A percentile compares a stretch with the other conserved stretches of the same genome.
Evolutionary conservation across 2,888 invertebrate species (phyloP).

Genomic region (Drosophila subquinaria): DNA sequence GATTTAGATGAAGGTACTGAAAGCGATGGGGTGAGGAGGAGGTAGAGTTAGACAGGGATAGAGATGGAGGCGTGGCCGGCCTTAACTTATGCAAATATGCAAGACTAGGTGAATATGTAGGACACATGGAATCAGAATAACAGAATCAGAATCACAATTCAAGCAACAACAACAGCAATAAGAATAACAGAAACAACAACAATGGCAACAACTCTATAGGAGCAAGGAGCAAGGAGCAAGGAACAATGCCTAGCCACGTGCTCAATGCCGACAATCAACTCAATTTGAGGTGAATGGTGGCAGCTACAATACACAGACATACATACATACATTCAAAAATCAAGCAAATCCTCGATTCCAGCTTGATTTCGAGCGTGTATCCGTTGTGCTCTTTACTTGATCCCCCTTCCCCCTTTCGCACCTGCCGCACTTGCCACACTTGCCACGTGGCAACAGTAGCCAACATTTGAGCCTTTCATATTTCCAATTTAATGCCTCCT

Average conservation of each 20-base stretch:
- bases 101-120: slow-evolving; percentile 38
- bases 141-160: slow-evolving; percentile 42
- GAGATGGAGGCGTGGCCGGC: slow-evolving; percentile 24
- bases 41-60: not conserved
- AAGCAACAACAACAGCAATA: slow-evolving; percentile 18
- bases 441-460: slow-evolving; percentile 61
- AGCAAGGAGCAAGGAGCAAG: slow-evolving; percentile 42
- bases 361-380: slow-evolving; percentile 21
- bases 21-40: not conserved
- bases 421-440: not conserved
- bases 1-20: slow-evolving; percentile 1
- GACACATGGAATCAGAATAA: slow-evolving; percentile 47
- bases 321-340: slow-evolving; percentile 47
- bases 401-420: not conserved
- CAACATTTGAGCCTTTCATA: slow-evolving; percentile 49
- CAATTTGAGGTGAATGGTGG: slow-evolving; percentile 58
- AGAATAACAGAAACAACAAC: not conserved
- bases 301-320: slow-evolving; percentile 9
- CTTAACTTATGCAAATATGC: slow-evolving; percentile 56
- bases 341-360: slow-evolving; percentile 49
- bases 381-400: slow-evolving; percentile 5
- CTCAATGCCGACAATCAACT: slow-evolving; percentile 76
- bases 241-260: slow-evolving; percentile 61
- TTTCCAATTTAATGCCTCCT: slow-evolving; percentile 55
- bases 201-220: slow-evolving; percentile 31